A percentile compares a stretch with the other conserved stretches of the same genome.
Evolutionary conservation across 2,888 invertebrate species (phyloP).

Genomic region (Andrena haemorrhoa): DNA sequence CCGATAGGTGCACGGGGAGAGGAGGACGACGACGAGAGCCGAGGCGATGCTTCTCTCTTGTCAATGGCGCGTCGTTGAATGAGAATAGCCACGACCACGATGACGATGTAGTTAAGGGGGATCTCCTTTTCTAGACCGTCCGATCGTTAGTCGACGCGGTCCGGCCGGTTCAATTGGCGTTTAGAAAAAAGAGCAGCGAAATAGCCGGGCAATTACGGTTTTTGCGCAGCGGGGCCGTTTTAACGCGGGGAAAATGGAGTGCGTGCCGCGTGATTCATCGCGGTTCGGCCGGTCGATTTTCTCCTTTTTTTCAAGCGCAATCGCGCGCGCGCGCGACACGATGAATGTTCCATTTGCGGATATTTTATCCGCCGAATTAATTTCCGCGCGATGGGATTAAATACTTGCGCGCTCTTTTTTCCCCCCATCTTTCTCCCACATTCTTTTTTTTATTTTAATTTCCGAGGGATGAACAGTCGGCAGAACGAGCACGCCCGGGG

Average conservation of each 20-base stretch:
- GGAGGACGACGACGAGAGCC: conserved; percentile 20
- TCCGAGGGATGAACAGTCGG: conserved; percentile 16
- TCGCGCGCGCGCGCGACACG: conserved; percentile 28
- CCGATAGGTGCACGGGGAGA: conserved; percentile 29
- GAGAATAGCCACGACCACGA: conserved; percentile 51
- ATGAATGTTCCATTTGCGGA: conserved; percentile 42
- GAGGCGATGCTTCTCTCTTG: conserved; percentile 31
- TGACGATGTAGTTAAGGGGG: conserved; percentile 60
- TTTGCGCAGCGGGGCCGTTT: conserved; percentile 2
- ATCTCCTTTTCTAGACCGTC: conserved; percentile 62
- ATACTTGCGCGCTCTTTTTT: neutral
- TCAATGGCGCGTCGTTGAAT: conserved; percentile 48
- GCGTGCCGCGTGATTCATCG: conserved; percentile 42
- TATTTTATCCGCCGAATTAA: conserved; percentile 33
- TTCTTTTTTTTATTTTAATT: neutral
- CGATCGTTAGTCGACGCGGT: conserved; percentile 32
- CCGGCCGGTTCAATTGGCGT: conserved; percentile 25
- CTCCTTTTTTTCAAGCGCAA: conserved; percentile 12
- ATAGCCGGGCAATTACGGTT: neutral
- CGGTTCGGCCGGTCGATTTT: conserved; percentile 14
- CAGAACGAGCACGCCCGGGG: neutral
- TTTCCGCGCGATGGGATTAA: conserved; percentile 41
- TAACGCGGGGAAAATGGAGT: conserved; percentile 18
- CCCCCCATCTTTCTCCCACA: neutral
- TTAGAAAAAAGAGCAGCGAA: conserved; percentile 21